Percentiles rank a stretch among this genome's conserved stretches.
Evolutionary conservation across 2,113 vertebrate species (phyloP).

Genomic region (Irena cyanogastra): DNA sequence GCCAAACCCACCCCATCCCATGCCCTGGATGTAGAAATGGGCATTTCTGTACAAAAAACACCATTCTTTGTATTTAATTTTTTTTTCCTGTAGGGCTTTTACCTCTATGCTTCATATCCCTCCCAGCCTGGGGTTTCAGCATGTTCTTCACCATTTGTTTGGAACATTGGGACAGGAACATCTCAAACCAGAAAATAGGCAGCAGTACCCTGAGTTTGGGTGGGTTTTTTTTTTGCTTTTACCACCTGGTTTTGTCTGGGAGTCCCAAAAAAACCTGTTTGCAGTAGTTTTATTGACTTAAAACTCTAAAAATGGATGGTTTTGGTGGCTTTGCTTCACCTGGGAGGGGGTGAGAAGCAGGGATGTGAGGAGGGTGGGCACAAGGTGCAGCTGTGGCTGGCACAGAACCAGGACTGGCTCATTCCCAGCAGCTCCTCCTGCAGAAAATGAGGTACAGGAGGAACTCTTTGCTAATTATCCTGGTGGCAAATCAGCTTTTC

Average conservation of each 20-base stretch:
- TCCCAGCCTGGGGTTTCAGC: not conserved
- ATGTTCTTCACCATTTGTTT: rapidly evolving
- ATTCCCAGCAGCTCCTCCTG: not conserved
- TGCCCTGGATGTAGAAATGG: not conserved
- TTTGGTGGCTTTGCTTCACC: not conserved
- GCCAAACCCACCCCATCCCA: not conserved
- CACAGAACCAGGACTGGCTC: not conserved
- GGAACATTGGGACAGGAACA: not conserved
- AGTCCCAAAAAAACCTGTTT: not conserved
- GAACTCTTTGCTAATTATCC: not conserved
- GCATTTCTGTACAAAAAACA: not conserved
- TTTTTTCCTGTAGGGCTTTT: not conserved
- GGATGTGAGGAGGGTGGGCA: not conserved
- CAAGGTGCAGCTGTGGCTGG: not conserved
- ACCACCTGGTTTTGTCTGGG: not conserved
- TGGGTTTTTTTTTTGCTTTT: not conserved
- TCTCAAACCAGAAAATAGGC: not conserved
- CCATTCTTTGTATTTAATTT: not conserved
- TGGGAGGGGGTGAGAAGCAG: not conserved
- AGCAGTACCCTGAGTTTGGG: rapidly evolving
- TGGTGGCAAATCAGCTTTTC: not conserved
- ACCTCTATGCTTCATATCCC: rapidly evolving
- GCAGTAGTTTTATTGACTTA: not conserved
- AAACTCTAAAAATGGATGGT: rapidly evolving
- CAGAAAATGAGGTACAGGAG: not conserved